These are phyloP conservation scores for Chromobotia macracanthus DNA, from an alignment of 2,797 vertebrate genomes.

Conservation along the genomic window DNA sequence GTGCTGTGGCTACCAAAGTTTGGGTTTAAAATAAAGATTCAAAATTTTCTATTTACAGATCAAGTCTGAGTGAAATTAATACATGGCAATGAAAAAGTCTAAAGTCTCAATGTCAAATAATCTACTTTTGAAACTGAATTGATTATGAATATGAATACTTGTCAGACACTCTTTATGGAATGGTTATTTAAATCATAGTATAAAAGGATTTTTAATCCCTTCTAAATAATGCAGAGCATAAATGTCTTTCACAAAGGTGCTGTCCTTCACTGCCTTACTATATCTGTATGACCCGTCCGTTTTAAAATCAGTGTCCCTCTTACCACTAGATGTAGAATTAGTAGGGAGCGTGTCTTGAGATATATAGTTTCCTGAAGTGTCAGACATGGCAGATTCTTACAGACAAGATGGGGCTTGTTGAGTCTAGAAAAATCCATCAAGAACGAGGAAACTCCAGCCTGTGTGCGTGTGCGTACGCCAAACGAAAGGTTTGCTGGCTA, in stretches of 20 bases:
- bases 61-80: neutral
- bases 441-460: conserved; percentile 53
- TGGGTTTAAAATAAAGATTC: too few species aligned
- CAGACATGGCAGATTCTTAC: conserved; percentile 56
- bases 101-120: neutral
- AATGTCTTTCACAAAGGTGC: neutral
- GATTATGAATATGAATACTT: too few species aligned
- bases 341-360: conserved; percentile 1
- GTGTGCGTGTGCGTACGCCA: conserved; percentile 42
- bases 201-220: neutral
- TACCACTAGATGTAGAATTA: conserved; percentile 18
- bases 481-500: neutral
- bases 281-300: neutral
- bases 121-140: too few species aligned
- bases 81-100: neutral
- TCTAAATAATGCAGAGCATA: neutral
- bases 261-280: neutral
- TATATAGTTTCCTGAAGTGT: conserved; percentile 68
- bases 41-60: too few species aligned
- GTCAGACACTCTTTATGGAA: too few species aligned
- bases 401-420: conserved; percentile 69
- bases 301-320: conserved; percentile 34
- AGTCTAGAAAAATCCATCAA: conserved; percentile 59
- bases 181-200: neutral
- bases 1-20: neutral